Evolutionary conservation across 1,140 invertebrate species (phyloP), one percentile per base, ranked within the genome.

Genomic region (Babylonia areolata): DNA sequence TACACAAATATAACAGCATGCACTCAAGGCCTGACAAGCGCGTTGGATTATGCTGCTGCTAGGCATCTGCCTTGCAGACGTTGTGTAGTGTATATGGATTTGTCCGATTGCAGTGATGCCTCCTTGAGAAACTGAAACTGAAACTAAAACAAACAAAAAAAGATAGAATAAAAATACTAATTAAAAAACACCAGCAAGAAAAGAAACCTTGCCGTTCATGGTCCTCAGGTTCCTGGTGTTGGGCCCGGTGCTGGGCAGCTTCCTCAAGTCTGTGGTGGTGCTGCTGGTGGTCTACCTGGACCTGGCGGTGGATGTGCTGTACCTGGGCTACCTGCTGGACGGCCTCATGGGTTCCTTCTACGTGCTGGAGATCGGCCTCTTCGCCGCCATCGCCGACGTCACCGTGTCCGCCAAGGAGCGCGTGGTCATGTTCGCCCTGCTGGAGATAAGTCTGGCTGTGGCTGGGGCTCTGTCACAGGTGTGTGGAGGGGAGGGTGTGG

Each of bases 321-420:
- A 86, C 71, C 3, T 88, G 40, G 87, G 75, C 15, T 81, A 54
- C 46, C 42, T 39, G 15, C 2, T 85, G 20, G 87, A 88, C 58
- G 87, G 87, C 17, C 3, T 88, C 37, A 46, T 51, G 28, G 87
- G 87, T 0, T 85, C 87, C 9, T 73, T 83, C 69, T 86, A 78
- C 40, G 51, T 77, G 0, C 9, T 88, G 35, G 0, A 64, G 9
- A 3, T 86, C 11, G 87, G 78, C 9, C n/a, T 86, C 1, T 81
- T 23, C 35, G 58, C 87, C 3, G 33, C 83, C n/a, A 81, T 75
- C 11, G 87, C 87, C 28, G 87, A 88, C 79, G 80, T 86, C 78
- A 81, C 80, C 37, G 46, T 39, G 39, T 64, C 40, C 2, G 17
- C 51, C 15, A 84, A 35, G 6, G 33, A 58, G 2, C 75, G 85